Evolutionary conservation across 2,113 vertebrate genomes (phyloP).

Genomic region (Syrmaticus mikado): DNA sequence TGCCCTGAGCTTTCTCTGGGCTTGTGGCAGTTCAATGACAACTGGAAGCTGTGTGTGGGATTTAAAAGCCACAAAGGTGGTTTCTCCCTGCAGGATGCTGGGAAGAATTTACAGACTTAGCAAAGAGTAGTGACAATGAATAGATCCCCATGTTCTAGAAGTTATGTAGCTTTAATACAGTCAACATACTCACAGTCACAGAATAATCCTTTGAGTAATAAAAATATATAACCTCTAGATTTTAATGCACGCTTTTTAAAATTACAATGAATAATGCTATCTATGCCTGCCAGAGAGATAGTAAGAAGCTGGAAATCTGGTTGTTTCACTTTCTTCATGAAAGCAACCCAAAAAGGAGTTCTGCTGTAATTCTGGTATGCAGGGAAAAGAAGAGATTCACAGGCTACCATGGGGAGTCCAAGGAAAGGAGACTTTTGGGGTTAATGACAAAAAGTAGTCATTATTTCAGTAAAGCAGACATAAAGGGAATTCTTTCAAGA

Average conservation of each 20-base stretch:
- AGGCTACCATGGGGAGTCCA: rapidly evolving
- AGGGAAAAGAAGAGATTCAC: not conserved
- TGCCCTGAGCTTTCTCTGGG: not conserved
- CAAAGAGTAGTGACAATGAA: not conserved
- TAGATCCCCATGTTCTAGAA: not conserved
- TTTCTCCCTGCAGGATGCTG: not conserved
- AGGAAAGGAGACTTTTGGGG: not conserved
- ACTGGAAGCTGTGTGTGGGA: not conserved
- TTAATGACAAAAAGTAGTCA: not conserved
- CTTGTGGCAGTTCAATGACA: not conserved
- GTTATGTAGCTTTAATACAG: not conserved
- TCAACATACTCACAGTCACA: not conserved
- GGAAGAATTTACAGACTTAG: not conserved
- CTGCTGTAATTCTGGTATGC: not conserved
- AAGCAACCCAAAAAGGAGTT: not conserved
- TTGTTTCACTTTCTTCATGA: not conserved
- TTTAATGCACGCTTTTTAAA: not conserved
- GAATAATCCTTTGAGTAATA: not conserved
- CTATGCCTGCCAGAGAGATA: not conserved
- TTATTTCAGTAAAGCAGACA: not conserved
- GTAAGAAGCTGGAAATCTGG: not conserved
- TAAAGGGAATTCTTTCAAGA: not conserved
- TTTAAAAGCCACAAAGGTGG: not conserved
- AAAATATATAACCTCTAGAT: not conserved
- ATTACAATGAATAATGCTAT: not conserved